phyloP scores from a whole-genome alignment of 2,113 vertebrate genomes.

The Phylloscopus whistleri region DNA sequence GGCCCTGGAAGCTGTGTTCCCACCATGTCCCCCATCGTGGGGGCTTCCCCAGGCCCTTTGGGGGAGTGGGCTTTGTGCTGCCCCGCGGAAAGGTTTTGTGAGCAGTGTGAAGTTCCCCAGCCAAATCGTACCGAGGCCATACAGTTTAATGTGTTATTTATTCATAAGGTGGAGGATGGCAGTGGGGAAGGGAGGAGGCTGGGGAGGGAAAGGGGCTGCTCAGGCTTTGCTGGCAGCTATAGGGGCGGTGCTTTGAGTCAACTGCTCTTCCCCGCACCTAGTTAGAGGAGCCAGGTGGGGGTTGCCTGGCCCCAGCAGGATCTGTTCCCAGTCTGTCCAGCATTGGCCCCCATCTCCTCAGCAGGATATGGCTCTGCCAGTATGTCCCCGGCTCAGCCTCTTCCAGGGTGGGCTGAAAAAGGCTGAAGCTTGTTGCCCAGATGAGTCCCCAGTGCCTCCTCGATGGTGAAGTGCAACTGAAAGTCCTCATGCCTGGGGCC shows the following conservation, averaged over 20 bases:
- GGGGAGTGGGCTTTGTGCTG: neutral
- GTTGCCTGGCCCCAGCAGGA: neutral
- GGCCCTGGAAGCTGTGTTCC: neutral
- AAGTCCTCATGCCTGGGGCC: neutral
- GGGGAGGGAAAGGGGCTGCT: neutral
- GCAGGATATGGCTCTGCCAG: accelerated
- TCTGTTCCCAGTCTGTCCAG: neutral
- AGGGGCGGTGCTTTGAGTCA: neutral
- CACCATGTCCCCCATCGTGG: accelerated
- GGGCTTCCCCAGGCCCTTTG: neutral
- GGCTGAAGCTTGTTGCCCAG: accelerated
- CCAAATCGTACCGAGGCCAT: neutral
- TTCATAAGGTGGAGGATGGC: neutral
- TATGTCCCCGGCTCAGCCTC: neutral
- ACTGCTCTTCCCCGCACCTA: neutral
- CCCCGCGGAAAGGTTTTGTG: neutral
- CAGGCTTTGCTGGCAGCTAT: neutral
- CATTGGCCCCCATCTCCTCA: accelerated
- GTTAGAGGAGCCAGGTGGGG: neutral
- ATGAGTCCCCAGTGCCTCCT: too few species aligned
- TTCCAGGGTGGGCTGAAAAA: accelerated
- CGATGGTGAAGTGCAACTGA: accelerated
- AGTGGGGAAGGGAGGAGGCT: neutral
- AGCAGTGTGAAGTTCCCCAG: neutral
- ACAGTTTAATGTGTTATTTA: constrained; percentile 29